Percentiles rank a stretch among this genome's conserved stretches.
Evolutionary conservation across 2,797 vertebrate species (phyloP).

Genomic region (Perodicticus potto): DNA sequence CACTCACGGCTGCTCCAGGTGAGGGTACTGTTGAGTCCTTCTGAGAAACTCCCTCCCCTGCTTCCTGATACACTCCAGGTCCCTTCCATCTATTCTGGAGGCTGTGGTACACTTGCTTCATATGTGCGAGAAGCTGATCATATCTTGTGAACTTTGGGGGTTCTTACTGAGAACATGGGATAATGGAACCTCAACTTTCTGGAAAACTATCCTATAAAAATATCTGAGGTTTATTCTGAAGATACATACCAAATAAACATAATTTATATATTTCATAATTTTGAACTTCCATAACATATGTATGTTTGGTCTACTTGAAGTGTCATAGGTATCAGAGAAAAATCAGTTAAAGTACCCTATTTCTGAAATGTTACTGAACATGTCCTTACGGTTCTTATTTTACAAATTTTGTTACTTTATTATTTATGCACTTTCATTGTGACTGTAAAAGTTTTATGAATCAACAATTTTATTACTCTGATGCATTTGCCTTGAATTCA

Average conservation of each 20-base stretch:
- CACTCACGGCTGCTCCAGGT: neutral
- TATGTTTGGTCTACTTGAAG: slow-evolving; percentile 1
- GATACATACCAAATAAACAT: neutral
- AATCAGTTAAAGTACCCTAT: neutral
- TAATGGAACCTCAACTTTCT: neutral
- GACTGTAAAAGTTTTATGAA: neutral
- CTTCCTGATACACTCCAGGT: neutral
- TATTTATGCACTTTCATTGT: neutral
- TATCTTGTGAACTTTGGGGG: neutral
- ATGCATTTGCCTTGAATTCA: neutral
- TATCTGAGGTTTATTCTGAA: neutral
- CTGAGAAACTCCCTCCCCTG: neutral
- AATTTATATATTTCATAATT: neutral
- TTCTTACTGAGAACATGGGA: neutral
- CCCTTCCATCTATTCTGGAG: neutral
- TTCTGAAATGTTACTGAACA: neutral
- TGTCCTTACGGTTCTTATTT: neutral
- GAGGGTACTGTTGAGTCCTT: neutral
- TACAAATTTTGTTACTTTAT: neutral
- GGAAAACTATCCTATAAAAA: neutral
- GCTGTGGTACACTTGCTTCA: neutral
- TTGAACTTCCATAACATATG: neutral
- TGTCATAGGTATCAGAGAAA: neutral
- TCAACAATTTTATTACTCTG: neutral
- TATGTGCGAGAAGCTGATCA: neutral